Base-by-base conservation (phyloP, 2,888 invertebrate genomes). In the Diaprepes abbreviatus region DNA sequence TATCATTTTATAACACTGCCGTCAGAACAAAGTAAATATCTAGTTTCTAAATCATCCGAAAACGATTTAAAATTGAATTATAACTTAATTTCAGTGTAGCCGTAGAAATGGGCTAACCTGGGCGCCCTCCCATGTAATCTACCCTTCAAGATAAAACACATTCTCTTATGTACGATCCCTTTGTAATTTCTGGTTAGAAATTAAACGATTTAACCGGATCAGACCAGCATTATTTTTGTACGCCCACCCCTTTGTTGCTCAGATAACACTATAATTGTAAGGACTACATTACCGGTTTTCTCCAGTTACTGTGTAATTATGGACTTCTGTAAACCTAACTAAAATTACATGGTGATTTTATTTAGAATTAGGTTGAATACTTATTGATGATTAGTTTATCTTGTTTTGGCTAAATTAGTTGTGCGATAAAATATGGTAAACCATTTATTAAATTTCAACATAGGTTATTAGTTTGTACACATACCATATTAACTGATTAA, bases 201-300 rank as follows among this genome's bases (percentile, higher is more conserved):
- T 71, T 71, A 63, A 71, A 59, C 59, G 64, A 63, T 54, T 66
- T 59, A 60, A 35, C 55, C 50, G 48, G 70, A 75, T 75, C 72
- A 68, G 69, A 73, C 70, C 62, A 62, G 66, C 63, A 73, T 74
- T 73, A 76, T 77, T 74, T 76, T 74, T 66, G 74, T 62, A 36
- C 57, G 69, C 66, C 72, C 69, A 68, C 71, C 73, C 71, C 62
- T 75, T 73, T 74, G 73, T 74, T 74, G 55, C 65, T 35, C 48
- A 76, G 77, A 76, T 74, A 76, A 73, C 74, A 70, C 72, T 68
- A 67, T 76, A 77, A 75, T 78, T 75, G 73, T 74, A 73, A 74
- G 70, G 73, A 70, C 74, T 71, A 72, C 70, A 74, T 73, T 73
- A 74, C 74, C 71, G 54, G 57, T 38, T 70, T 72, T 35, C 57